Evolutionary conservation across 2,888 invertebrate genomes (phyloP).

Genomic region (Yponomeuta cagnagella): DNA sequence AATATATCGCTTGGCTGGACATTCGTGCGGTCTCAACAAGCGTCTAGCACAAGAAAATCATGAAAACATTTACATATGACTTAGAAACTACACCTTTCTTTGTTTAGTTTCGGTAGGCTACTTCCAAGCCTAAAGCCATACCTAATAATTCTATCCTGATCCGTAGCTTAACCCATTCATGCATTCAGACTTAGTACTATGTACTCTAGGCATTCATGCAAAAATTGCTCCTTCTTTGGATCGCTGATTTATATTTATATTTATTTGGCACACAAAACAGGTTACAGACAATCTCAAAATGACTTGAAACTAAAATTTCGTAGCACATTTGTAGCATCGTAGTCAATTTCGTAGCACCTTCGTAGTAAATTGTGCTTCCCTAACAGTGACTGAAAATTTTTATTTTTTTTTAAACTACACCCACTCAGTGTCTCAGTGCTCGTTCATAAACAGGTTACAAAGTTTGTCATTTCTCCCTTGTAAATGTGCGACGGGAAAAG

Average conservation of each 20-base stretch:
- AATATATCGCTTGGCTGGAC: slow-evolving; percentile 25
- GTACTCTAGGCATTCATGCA: no score
- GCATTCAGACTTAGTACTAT: no score
- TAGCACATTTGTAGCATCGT: slow-evolving; percentile 1
- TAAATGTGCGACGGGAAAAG: no score
- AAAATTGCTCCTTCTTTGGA: no score
- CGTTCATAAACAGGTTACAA: no score
- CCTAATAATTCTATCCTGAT: no score
- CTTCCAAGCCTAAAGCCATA: no score
- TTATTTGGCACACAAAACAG: no score
- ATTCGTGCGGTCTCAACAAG: slow-evolving; percentile 16
- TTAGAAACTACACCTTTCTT: slow-evolving; percentile 14
- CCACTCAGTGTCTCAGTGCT: no score
- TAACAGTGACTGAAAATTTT: not conserved
- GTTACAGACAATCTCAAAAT: not conserved
- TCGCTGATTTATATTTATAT: no score
- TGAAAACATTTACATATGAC: slow-evolving; percentile 24
- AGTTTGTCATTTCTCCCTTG: no score
- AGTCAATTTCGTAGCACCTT: slow-evolving; percentile 3
- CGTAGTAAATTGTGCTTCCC: not conserved
- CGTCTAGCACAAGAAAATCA: slow-evolving; percentile 14
- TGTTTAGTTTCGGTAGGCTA: not conserved
- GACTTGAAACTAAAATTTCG: not conserved
- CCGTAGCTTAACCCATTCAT: no score
- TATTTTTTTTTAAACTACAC: not conserved